Evolutionary conservation across 2,113 vertebrate genomes (phyloP), one percentile per base, ranked within the genome.

Genomic region (Leucoraja erinaceus): DNA sequence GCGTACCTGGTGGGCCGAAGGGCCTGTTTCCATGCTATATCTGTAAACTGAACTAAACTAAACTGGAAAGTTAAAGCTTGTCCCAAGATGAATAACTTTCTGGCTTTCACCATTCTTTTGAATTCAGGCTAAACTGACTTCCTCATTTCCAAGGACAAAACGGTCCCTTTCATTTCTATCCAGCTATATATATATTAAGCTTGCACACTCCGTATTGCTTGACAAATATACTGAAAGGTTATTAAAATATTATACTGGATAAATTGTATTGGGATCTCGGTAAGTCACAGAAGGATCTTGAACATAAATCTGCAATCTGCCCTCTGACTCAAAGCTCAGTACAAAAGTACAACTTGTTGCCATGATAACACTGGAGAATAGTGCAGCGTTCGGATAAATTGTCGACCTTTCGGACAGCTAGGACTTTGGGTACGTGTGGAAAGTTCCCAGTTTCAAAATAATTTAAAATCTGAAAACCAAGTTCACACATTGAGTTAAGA

Each of bases 171-270:
- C 12, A 88, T 63, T 66, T 63, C 6, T 63, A 66, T 28, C 10
- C 11, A 31, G 4, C 25, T 12, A 4, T n/a, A 16, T n/a, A 31
- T 14, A 31, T 14, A 25, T 61, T 88, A 88, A n/a, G 56, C 61
- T 86, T 61, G 81, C 56, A 86, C 81, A 63, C 14, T 63, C 11
- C 59, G 33, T 63, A 6, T n/a, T 8, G 31, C 31, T 11, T 88
- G 83, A 66, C 83, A 66, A 63, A 63, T 63, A 86, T 31, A 88
- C 83, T 66, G 59, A 88, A 88, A 88, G 59, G 83, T 88, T 88
- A 88, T 88, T 63, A 66, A 88, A 63, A 63, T 88, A 88, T 88
- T 61, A 66, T 63, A 61, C 83, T 63, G n/a, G 14, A 88, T 66
- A 88, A 63, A 88, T 88, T 88, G 83, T 88, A 18, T 88, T 63